phyloP scores from a whole-genome alignment of 2,888 invertebrate genomes.

The Xestobium rufovillosum region DNA sequence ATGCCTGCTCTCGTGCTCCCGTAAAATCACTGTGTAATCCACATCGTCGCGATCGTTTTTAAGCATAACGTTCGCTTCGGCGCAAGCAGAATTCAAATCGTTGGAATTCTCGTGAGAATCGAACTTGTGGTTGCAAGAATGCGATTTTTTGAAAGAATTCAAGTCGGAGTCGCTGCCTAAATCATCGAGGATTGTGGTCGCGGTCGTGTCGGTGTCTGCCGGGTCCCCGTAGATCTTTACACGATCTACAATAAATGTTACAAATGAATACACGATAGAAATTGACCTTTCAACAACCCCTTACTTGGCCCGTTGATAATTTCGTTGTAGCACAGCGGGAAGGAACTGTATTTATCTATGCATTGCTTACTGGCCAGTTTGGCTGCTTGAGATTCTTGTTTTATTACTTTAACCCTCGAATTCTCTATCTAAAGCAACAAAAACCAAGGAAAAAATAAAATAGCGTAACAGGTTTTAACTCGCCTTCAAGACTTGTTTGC shows the following conservation, averaged over 20 bases:
- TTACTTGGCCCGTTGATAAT: conserved; percentile 47
- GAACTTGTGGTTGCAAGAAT: conserved; percentile 20
- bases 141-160: conserved; percentile 30
- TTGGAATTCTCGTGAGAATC: conserved; percentile 21
- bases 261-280: too few species aligned
- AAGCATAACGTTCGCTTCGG: conserved; percentile 39
- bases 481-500: conserved; percentile 58
- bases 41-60: conserved; percentile 41
- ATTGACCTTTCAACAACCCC: conserved; percentile 14
- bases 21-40: conserved; percentile 68
- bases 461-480: too few species aligned
- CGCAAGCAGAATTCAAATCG: conserved; percentile 31
- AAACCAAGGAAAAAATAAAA: too few species aligned
- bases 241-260: conserved; percentile 3
- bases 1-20: conserved; percentile 67
- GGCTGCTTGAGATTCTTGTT: conserved; percentile 49
- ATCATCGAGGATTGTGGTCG: conserved; percentile 33
- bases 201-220: conserved; percentile 33
- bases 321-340: conserved; percentile 81
- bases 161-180: conserved; percentile 31
- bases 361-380: conserved; percentile 59
- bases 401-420: conserved; percentile 65
- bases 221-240: conserved; percentile 12
- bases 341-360: conserved; percentile 83
- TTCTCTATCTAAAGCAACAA: conserved; percentile 38